Conservation (phyloP, 2,888 invertebrate species). For the Stenodema calcarata region DNA sequence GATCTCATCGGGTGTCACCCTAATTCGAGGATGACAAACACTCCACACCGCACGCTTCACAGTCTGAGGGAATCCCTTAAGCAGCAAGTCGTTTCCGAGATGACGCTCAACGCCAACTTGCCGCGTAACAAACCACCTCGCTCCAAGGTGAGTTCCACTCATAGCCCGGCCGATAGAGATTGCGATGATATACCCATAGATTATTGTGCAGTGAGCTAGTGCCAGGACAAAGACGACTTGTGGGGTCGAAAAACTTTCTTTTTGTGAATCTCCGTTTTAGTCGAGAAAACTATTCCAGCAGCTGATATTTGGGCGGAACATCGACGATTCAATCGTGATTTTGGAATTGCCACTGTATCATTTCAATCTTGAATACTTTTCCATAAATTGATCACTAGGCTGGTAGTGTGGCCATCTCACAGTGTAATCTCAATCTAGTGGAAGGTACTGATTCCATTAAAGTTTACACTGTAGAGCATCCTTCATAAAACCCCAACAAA, state of each 20-base stretch:
- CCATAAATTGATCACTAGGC: too few species aligned
- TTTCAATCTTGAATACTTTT: too few species aligned
- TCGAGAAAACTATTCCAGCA: too few species aligned
- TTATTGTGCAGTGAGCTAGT: conserved; percentile 38
- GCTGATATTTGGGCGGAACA: too few species aligned
- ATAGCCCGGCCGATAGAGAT: background rate
- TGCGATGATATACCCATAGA: conserved; percentile 20
- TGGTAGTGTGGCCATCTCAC: too few species aligned
- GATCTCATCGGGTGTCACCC: conserved; percentile 84
- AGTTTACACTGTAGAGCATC: too few species aligned
- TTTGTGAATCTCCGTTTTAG: background rate
- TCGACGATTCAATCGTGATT: too few species aligned
- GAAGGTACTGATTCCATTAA: too few species aligned
- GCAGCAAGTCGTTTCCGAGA: conserved; percentile 37
- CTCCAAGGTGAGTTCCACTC: conserved; percentile 42
- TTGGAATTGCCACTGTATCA: too few species aligned
- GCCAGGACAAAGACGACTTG: background rate
- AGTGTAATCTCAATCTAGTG: too few species aligned
- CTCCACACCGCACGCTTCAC: conserved; percentile 75
- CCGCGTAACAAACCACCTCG: conserved; percentile 4
- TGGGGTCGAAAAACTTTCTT: background rate
- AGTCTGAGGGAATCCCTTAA: conserved; percentile 73
- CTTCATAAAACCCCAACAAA: too few species aligned
- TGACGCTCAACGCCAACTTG: background rate
- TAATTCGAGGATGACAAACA: conserved; percentile 79